Conservation (phyloP, 2,113 vertebrate species). For the Mixornis gularis region DNA sequence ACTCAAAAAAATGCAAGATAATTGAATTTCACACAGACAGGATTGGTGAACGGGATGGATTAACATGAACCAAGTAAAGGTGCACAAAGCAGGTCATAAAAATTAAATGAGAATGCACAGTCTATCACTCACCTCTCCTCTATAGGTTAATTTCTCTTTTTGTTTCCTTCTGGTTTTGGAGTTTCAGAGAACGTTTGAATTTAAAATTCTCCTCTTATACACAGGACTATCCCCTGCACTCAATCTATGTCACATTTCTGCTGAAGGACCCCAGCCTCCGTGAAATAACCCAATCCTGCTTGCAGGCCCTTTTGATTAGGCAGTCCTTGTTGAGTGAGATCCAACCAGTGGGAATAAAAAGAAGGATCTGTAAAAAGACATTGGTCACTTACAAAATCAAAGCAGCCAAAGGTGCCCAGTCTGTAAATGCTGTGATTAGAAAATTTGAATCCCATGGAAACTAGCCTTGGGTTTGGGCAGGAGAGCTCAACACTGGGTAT, state of each 20-base stretch:
- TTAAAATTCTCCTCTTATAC: not conserved
- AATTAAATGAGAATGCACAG: not conserved
- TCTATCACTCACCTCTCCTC: not conserved
- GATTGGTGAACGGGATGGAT: rapidly evolving
- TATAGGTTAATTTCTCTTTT: not conserved
- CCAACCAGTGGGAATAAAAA: not conserved
- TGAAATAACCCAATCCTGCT: not conserved
- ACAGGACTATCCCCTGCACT: not conserved
- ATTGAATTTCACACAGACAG: not conserved
- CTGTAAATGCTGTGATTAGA: not conserved
- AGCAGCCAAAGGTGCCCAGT: not conserved
- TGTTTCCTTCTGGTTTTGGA: not conserved
- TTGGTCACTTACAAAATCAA: not conserved
- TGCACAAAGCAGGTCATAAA: not conserved
- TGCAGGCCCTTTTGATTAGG: not conserved
- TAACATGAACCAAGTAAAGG: not conserved
- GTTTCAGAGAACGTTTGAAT: rapidly evolving
- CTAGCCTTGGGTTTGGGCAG: not conserved
- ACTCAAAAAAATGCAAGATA: rapidly evolving
- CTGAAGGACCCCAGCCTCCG: not conserved
- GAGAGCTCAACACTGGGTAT: no score
- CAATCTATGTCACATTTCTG: rapidly evolving
- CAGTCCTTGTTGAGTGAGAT: not conserved
- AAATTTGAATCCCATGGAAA: not conserved
- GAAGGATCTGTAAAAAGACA: not conserved